phyloP scores from a whole-genome alignment of 1,140 invertebrate genomes.

The Melitaea cinxia region DNA sequence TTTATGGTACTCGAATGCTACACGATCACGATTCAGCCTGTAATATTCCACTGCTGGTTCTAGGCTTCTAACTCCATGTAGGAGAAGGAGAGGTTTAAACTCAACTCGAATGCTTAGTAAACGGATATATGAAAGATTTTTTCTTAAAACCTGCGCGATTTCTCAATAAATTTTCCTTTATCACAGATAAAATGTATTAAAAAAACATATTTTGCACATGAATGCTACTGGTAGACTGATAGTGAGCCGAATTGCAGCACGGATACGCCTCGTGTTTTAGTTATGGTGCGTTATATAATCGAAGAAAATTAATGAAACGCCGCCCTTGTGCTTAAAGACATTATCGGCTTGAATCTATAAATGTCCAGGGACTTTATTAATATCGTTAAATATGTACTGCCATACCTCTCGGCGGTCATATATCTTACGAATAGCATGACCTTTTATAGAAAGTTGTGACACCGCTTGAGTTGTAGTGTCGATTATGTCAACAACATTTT shows the following conservation, averaged over 20 bases:
- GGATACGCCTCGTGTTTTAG: not conserved
- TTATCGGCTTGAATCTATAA: not conserved
- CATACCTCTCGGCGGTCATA: constrained; percentile 1
- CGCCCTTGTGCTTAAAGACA: not conserved
- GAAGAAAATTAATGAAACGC: constrained; percentile 18
- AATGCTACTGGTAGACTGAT: too few species aligned
- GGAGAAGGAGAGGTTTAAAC: too few species aligned
- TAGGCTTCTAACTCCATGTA: too few species aligned
- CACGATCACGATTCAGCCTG: too few species aligned
- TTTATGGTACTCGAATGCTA: too few species aligned
- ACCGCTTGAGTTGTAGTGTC: not conserved
- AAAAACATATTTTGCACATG: too few species aligned
- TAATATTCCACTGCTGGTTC: too few species aligned
- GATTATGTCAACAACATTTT: not conserved
- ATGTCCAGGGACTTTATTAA: not conserved
- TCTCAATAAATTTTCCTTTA: too few species aligned
- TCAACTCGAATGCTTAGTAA: too few species aligned
- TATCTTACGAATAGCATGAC: constrained; percentile 17
- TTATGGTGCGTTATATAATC: not conserved
- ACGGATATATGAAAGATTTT: too few species aligned
- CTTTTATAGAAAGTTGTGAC: constrained; percentile 23
- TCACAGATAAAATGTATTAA: too few species aligned
- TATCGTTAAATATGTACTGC: not conserved
- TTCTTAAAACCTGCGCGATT: too few species aligned
- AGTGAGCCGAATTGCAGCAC: not conserved